Evolutionary conservation across 1,140 invertebrate genomes (phyloP), one percentile per base, ranked within the genome.

Genomic region (Anadara kagoshimensis): DNA sequence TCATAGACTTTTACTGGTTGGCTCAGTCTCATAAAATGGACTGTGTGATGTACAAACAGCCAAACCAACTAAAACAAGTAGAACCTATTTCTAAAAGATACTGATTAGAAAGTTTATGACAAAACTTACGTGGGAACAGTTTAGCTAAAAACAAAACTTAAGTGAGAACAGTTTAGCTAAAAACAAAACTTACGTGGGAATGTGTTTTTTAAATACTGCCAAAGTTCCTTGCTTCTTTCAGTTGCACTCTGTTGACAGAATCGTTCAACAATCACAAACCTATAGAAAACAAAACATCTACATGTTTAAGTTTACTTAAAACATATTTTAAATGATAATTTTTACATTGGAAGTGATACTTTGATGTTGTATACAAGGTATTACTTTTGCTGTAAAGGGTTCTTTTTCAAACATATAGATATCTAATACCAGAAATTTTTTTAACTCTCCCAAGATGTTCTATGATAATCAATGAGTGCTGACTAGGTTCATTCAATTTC

Each of bases 161-260:
- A 8, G 8, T 47, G 8, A 8, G 8, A 10, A 47, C 8, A 47
- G 16, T 10, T 16, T 10, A 47, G 45, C 16, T 47, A 47, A 54
- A 54, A 36, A 20, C 57, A n/a, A n/a, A n/a, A n/a, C 4, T 51
- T 65, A 65, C 62, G 45, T 29, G 62, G 62, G 18, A 47, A 53
- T n/a, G 47, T 58, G 16, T 59, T 26, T n/a, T 68, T 8, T 12
- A 58, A 58, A 45, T 26, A 44, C 49, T 68, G 57, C 7, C 57
- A 14, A 0, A 59, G 43, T 18, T 68, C 66, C n/a, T 16, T 20
- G 29, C 66, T 43, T 44, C 45, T 47, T 18, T 45, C n/a, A 57
- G 29, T 43, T 20, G 43, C 44, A 68, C 10, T 54, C 43, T 59
- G 20, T 36, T 68, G 3, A 59, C 47, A 68, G 49, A 68, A 68